A percentile compares a stretch with the other conserved stretches of the same genome.
phyloP scores from a whole-genome alignment of 2,888 invertebrate genomes.

The Drosophila histrio region DNA sequence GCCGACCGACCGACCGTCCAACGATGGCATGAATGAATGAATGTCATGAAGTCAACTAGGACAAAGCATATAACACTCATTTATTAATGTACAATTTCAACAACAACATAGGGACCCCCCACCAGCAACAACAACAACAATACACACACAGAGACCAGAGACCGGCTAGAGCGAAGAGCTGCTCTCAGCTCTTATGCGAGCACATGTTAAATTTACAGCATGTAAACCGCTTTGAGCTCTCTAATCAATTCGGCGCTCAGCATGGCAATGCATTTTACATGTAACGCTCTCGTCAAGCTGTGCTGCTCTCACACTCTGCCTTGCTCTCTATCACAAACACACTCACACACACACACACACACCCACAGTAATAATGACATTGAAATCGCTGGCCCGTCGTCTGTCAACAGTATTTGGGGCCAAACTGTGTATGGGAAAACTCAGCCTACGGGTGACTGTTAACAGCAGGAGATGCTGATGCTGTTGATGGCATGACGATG shows the following conservation, averaged over 20 bases:
- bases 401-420: constrained; percentile 70
- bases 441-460: constrained; percentile 59
- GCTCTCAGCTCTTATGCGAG: constrained; percentile 15
- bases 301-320: constrained; percentile 7
- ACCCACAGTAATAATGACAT: constrained; percentile 66
- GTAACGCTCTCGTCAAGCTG: constrained; percentile 37
- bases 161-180: constrained; percentile 45
- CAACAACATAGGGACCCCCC: constrained; percentile 42
- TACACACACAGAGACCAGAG: constrained; percentile 31
- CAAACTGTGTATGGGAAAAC: constrained; percentile 28
- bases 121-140: constrained; percentile 2
- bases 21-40: constrained; percentile 72
- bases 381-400: constrained; percentile 58
- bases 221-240: constrained; percentile 55
- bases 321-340: constrained; percentile 1
- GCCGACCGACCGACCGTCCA: constrained; percentile 24
- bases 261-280: constrained; percentile 47
- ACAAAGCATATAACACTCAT: constrained; percentile 79
- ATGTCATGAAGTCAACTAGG: constrained; percentile 80
- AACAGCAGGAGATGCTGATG: constrained; percentile 61
- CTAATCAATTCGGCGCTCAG: constrained; percentile 60
- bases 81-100: constrained; percentile 76
- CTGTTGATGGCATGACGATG: constrained; percentile 38
- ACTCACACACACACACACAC: constrained; percentile 24
- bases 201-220: constrained; percentile 55